phyloP scores from a whole-genome alignment of 2,888 invertebrate species.

The Podotricha telesiphe region DNA sequence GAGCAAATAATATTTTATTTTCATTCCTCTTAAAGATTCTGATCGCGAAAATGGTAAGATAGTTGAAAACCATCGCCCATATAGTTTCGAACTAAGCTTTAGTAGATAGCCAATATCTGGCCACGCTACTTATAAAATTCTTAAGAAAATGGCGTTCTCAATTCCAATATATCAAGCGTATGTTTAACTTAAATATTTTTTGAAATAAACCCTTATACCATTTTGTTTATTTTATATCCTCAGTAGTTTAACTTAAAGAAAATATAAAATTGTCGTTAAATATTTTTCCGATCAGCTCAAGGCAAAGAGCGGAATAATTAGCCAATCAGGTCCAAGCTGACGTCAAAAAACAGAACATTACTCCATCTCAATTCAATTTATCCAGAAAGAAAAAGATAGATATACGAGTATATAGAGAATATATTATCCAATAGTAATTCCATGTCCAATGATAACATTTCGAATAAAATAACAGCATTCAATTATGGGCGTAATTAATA shows the following conservation, averaged over 20 bases:
- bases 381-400: conserved; percentile 1
- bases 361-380: neutral
- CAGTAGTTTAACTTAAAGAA: neutral
- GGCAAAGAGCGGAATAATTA: conserved; percentile 11
- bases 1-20: neutral
- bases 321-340: neutral
- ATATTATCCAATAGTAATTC: conserved; percentile 6
- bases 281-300: neutral
- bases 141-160: conserved; percentile 5
- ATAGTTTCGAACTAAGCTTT: conserved; percentile 20
- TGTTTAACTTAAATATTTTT: neutral
- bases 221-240: neutral
- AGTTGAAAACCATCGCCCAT: conserved; percentile 19
- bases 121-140: conserved; percentile 17
- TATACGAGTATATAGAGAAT: neutral
- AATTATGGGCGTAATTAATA: conserved; percentile 49
- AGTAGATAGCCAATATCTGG: conserved; percentile 19
- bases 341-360: neutral
- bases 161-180: conserved; percentile 5
- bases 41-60: conserved; percentile 15
- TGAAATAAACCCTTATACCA: neutral
- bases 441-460: conserved; percentile 23
- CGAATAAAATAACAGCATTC: conserved; percentile 32
- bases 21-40: conserved; percentile 14
- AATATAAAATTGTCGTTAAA: neutral